Evolutionary conservation across 2,113 vertebrate genomes (phyloP), one percentile per base, ranked within the genome.

Genomic region (Psettodes erumei): DNA sequence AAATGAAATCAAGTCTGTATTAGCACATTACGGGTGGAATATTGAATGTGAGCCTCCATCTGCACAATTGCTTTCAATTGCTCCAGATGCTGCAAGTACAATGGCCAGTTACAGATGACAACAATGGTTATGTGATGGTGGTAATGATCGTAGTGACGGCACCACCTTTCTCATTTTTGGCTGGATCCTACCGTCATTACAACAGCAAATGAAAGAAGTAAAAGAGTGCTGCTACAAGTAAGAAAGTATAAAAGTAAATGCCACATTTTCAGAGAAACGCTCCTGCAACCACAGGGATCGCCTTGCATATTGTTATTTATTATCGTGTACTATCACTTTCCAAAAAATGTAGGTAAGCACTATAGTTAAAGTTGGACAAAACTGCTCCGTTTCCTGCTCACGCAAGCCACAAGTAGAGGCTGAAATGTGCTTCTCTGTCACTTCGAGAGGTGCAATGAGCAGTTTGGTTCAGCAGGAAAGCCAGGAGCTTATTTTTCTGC

Each of bases 1-100:
- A 79, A 81, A 82, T 81, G 48, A 84, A 89, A 90, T 89, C 75
- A 82, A 58, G 76, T 62, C 63, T 80, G 58, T 68, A 84, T 79
- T 70, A 35, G 65, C 66, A 50, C 6, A 43, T 83, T 68, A 85
- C 10, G 16, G 28, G 13, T 30, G 63, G 75, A 83, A 81, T 82
- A 88, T 81, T 75, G 64, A 89, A 84, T 72, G 28, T 28, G 55
- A 79, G 68, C 61, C 47, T 47, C 63, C 43, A 23, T 85, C 65
- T 60, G 66, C 63, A 73, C 71, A 71, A 82, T 62, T 60, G 54
- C 70, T 71, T 51, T 61, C 37, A 68, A 78, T 75, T 42, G 75
- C 73, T 78, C 42, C 82, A 67, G 81, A 88, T 70, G 79, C 79
- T 74, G 54, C 51, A 18, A 74, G 77, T 58, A 62, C 66, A 55